Conservation (phyloP, 37 sponge, comb jelly and placozoan species). For the Tethya wilhelma region DNA sequence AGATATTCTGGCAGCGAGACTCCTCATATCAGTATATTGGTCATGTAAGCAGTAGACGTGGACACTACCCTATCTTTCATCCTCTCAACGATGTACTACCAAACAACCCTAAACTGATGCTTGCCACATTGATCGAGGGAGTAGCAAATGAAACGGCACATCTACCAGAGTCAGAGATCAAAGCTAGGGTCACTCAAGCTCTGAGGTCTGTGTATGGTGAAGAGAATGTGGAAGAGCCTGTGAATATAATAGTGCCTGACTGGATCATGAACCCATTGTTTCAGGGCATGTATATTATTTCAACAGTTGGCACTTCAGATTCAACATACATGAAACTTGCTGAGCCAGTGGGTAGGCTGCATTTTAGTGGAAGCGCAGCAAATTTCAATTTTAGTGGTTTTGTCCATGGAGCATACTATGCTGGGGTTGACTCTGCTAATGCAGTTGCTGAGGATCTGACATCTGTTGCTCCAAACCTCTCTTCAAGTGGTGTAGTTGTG, state of each 20-base stretch:
- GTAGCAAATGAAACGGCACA: constrained; percentile 18
- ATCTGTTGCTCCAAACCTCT: too few relatives aligned
- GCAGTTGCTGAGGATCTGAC: too few relatives aligned
- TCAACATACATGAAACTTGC: not conserved
- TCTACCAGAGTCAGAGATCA: constrained; percentile 35
- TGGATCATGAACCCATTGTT: constrained; percentile 62
- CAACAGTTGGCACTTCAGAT: not conserved
- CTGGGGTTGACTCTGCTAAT: constrained; percentile 61
- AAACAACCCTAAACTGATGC: constrained; percentile 12
- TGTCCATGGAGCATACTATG: constrained; percentile 70
- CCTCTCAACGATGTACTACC: constrained; percentile 16
- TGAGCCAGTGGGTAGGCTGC: constrained; percentile 43
- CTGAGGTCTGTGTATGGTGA: constrained; percentile 53
- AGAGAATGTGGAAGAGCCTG: constrained; percentile 11
- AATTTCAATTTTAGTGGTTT: constrained; percentile 20
- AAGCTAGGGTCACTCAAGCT: constrained; percentile 24
- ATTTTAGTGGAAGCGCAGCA: constrained; percentile 76
- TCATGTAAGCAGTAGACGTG: constrained; percentile 7
- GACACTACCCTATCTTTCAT: constrained; percentile 30
- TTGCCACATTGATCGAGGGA: constrained; percentile 43
- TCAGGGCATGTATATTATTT: constrained; percentile 46
- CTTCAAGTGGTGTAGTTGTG: too few relatives aligned
- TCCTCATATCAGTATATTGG: not conserved
- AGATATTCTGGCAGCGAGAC: constrained; percentile 16
- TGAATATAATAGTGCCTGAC: constrained; percentile 38